Base-by-base conservation (phyloP, 2,113 vertebrate species). In the Oncorhynchus masou region DNA sequence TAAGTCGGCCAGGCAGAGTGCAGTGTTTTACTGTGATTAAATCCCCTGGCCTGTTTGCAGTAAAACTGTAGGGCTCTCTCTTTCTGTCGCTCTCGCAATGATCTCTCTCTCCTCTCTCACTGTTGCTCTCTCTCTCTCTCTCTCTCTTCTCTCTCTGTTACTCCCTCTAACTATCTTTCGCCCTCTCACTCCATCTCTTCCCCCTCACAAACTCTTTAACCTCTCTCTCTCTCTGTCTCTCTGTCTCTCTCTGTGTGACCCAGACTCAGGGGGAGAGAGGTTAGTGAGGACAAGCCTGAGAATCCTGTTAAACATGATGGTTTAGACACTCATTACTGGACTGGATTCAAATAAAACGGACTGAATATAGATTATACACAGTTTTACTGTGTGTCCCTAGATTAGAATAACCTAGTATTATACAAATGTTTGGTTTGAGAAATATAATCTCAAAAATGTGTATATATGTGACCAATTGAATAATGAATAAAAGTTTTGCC, bases 11-110 rank as follows among this genome's bases (percentile, higher is more conserved):
- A 62, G 66, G 60, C 29, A 65, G 80, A 87, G 84, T 81, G 79
- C 81, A 83, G 81, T 86, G 82, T 91, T 91, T 93, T 92, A 92
- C 88, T 80, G 81, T 90, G 88, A 93, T 93, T 91, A 91, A 90
- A 91, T 86, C 89, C 88, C 76, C 70, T 79, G 39, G 86, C 78
- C 83, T 74, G 87, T 87, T 88, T 83, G 89, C 87, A 88, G 84
- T 90, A 87, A 90, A 90, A 81, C 5, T 20, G 8, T 60, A 16
- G 31, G 48, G 73, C 72, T 78, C 73, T 68, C 57, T 27, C 57
- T 64, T 34, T 34, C 57, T 70, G 34, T 34, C 34, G 34, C 34
- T 34, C 6, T 7, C 34, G 1, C 34, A 34, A 34, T 34, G 78
- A 70, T 49, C 71, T 80, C 65, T 19, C 20, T 34, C 74, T 25